phyloP scores from a whole-genome alignment of 2,113 vertebrate genomes.

The Cyprinus carpio region DNA sequence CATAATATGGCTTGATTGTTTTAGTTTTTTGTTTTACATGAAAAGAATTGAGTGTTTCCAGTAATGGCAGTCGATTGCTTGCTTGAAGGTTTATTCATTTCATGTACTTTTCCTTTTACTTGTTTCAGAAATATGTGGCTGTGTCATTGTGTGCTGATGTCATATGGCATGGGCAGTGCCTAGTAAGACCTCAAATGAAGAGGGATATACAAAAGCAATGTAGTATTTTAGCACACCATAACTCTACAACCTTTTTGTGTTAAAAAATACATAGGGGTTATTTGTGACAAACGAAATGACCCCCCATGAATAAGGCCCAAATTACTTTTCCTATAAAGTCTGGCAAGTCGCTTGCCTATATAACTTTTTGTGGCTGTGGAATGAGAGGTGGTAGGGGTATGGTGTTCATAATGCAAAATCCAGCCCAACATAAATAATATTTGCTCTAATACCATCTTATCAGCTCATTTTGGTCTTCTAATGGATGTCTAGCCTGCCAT shows the following conservation, averaged over 20 bases:
- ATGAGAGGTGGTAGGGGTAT: background rate
- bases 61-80: background rate
- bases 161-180: too few relatives aligned
- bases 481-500: background rate
- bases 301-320: background rate
- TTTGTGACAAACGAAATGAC: too few relatives aligned
- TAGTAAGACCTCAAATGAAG: background rate
- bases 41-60: constrained; percentile 33
- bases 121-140: background rate
- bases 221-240: constrained; percentile 23
- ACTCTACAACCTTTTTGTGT: background rate
- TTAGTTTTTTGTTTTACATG: background rate
- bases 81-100: background rate
- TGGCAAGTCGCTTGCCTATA: background rate
- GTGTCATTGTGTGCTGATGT: background rate
- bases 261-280: background rate
- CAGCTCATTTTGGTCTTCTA: background rate
- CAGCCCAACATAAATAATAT: background rate
- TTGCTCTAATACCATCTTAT: background rate
- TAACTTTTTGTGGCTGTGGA: background rate
- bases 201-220: constrained; percentile 17
- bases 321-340: background rate
- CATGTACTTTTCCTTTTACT: background rate
- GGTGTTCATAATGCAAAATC: constrained; percentile 4
- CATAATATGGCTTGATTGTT: constrained; percentile 70